Base-by-base conservation (phyloP, 1,140 invertebrate genomes). In the Diorhabda carinulata region DNA sequence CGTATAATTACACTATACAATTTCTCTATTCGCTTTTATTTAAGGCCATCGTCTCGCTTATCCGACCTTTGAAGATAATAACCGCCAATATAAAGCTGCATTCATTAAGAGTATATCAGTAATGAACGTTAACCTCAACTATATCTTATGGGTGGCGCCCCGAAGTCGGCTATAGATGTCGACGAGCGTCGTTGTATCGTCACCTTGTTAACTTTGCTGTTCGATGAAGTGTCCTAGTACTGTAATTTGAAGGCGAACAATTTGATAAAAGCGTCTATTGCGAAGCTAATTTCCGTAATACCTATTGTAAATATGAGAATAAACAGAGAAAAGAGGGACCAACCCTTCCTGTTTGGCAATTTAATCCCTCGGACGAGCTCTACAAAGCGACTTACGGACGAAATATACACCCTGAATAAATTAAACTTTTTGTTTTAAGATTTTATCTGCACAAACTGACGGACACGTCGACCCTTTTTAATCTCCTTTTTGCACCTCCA, bases 381-480 rank as follows among this genome's bases (percentile, higher is more conserved):
- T 71, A 69, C 70, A 71, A 70, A 60, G 57, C 71, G 72, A 69
- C 62, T 66, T 61, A 52, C 57, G 68, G 68, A 73, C 72, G 69
- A 69, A 67, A 72, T 67, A 67, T 72, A 71, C 68, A 69, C 44
- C 60, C 57, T 4, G 65, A 73, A 73, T 73, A 73, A 73, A 73
- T 73, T 73, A 70, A 73, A 73, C 72, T 73, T 73, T 73, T 73
- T 71, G 72, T 71, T 73, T 71, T 67, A 69, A 73, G 72, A 73
- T 73, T 73, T 71, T 73, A 73, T 73, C 70, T 69, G 43, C 47
- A 63, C 69, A 56, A 67, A 52, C 47, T 52, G 45, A 45, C 44
- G 10, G n/a, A 5, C 44, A 72, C 61, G 67, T 69, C 57, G 68
- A 67, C 68, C 71, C 61, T 72, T 72, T 72, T 64, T 64, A 72